A percentile compares a stretch with the other conserved stretches of the same genome.
phyloP scores from a whole-genome alignment of 2,888 invertebrate species.

The Monochamus alternatus region DNA sequence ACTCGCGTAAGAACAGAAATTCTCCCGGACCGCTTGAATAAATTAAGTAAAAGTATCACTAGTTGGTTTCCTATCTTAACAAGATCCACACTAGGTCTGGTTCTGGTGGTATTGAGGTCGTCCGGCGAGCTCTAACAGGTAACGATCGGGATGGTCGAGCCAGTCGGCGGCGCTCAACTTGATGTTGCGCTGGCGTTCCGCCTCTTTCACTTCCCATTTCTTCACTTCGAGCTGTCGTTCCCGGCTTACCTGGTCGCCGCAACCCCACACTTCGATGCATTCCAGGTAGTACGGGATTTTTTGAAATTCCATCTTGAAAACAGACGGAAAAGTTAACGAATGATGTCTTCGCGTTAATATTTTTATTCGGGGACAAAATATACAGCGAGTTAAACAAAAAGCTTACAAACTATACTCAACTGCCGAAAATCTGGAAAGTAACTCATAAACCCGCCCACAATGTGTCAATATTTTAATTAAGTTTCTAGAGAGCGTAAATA shows the following conservation, averaged over 20 bases:
- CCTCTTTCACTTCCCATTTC: conserved; percentile 86
- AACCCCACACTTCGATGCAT: conserved; percentile 87
- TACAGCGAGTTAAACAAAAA: too few species aligned
- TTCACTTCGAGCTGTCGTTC: conserved; percentile 91
- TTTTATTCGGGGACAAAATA: too few species aligned
- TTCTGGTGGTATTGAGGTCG: conserved; percentile 84
- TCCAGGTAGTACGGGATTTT: conserved; percentile 78
- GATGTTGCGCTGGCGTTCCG: conserved; percentile 88
- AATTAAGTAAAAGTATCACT: conserved; percentile 7
- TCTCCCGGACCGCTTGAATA: neutral
- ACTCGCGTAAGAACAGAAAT: neutral
- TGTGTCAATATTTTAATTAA: too few species aligned
- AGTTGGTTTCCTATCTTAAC: conserved; percentile 12
- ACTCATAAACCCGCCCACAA: too few species aligned
- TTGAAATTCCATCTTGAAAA: conserved; percentile 74
- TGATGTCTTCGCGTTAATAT: too few species aligned
- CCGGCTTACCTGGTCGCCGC: conserved; percentile 84
- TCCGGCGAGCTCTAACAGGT: conserved; percentile 90
- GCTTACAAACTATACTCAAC: too few species aligned
- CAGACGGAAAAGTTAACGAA: too few species aligned
- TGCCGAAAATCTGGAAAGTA: too few species aligned
- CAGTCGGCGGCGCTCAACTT: conserved; percentile 93
- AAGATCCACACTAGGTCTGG: conserved; percentile 50
- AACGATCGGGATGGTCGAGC: conserved; percentile 96
- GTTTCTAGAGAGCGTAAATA: too few species aligned